These are phyloP conservation scores for Guaruba guarouba DNA, from an alignment of 2,113 vertebrate genomes.

Conservation along the genomic window DNA sequence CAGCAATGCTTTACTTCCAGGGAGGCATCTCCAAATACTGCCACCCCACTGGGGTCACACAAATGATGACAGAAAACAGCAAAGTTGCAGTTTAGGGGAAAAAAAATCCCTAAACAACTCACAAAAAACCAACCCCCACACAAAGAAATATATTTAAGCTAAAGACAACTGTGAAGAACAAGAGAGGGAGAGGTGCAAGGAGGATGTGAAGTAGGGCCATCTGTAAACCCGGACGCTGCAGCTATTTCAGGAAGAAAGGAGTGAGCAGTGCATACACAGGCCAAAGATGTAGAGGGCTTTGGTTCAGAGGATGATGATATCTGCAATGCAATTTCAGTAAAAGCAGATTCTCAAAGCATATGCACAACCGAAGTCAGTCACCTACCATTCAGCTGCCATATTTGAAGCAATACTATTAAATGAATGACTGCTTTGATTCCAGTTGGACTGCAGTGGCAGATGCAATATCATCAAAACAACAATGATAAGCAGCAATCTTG, in stretches of 20 bases:
- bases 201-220: not conserved
- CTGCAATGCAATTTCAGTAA: not conserved
- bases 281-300: not conserved
- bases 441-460: not conserved
- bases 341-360: not conserved
- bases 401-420: not conserved
- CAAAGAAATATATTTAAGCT: not conserved
- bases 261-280: not conserved
- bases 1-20: not conserved
- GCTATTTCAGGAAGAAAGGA: not conserved
- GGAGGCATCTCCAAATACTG: not conserved
- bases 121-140: fast-evolving
- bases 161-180: not conserved
- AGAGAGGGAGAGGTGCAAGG: not conserved
- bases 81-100: fast-evolving
- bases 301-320: not conserved
- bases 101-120: not conserved
- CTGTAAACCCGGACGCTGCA: not conserved
- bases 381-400: not conserved
- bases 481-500: not conserved
- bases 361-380: not conserved
- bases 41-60: not conserved
- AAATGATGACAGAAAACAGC: not conserved
- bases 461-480: not conserved
- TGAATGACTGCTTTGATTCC: not conserved